Conservation (phyloP, 2,888 invertebrate species). For the Cephus nigrinus region DNA sequence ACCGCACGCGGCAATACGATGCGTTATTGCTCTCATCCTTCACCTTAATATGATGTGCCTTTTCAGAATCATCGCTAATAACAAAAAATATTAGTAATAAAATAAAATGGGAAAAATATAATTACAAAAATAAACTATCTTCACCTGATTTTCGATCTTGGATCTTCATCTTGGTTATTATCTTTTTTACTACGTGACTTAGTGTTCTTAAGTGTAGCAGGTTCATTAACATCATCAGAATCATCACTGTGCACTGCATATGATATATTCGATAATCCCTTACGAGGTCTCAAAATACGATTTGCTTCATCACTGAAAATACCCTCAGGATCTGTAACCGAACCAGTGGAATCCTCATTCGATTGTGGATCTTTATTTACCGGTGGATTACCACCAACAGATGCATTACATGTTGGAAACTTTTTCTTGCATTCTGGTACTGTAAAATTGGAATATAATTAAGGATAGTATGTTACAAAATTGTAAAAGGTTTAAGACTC, state of each 20-base stretch:
- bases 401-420: background rate
- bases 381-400: background rate
- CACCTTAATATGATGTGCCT: too few species aligned
- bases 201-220: background rate
- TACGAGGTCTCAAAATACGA: background rate
- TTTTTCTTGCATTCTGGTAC: background rate
- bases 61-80: background rate
- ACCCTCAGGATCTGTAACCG: background rate
- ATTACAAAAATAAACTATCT: background rate
- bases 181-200: background rate
- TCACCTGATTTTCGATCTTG: background rate
- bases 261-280: background rate
- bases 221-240: background rate
- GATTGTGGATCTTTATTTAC: background rate
- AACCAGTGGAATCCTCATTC: background rate
- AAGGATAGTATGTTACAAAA: background rate
- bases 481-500: background rate
- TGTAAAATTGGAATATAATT: background rate
- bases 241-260: background rate
- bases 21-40: too few species aligned
- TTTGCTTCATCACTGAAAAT: background rate
- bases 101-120: background rate
- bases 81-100: background rate
- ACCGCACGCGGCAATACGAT: background rate
- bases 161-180: background rate